A percentile compares a stretch with the other conserved stretches of the same genome.
These are phyloP conservation scores for Colius striatus DNA, from an alignment of 2,113 vertebrate species.

Conservation along the genomic window DNA sequence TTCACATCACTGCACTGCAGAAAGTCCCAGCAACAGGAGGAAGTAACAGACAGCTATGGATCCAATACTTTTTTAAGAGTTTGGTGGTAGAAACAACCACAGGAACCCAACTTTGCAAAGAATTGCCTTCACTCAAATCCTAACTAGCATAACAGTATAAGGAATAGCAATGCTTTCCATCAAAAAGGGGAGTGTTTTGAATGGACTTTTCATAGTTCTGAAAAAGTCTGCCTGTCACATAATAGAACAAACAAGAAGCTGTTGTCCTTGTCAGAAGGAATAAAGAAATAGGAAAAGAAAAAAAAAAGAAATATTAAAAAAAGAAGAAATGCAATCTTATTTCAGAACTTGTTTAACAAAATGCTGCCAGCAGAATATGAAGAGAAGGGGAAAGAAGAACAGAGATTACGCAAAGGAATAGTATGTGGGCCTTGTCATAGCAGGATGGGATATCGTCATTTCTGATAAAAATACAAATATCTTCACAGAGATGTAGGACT, in stretches of 20 bases:
- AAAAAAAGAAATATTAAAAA: no score
- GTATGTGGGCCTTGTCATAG: neutral
- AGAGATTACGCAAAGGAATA: neutral
- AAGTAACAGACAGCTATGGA: neutral
- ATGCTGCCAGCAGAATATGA: neutral
- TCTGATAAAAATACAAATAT: neutral
- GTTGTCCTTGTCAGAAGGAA: neutral
- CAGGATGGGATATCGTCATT: neutral
- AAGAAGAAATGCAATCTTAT: neutral
- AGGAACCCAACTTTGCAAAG: neutral
- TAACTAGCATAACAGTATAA: neutral
- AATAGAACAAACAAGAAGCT: neutral
- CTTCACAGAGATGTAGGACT: neutral
- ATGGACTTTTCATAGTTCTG: neutral
- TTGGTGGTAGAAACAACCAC: neutral
- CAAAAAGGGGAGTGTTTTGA: neutral
- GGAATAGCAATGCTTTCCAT: neutral
- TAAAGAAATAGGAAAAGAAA: no score
- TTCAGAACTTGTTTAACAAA: constrained; percentile 7
- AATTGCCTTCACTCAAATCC: neutral
- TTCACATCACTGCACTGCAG: neutral
- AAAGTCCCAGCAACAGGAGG: neutral
- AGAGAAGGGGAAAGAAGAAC: neutral
- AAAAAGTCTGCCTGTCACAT: neutral
- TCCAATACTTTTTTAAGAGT: neutral